Evolutionary conservation across 2,888 invertebrate species (phyloP).

Genomic region (Tanypteryx hageni): DNA sequence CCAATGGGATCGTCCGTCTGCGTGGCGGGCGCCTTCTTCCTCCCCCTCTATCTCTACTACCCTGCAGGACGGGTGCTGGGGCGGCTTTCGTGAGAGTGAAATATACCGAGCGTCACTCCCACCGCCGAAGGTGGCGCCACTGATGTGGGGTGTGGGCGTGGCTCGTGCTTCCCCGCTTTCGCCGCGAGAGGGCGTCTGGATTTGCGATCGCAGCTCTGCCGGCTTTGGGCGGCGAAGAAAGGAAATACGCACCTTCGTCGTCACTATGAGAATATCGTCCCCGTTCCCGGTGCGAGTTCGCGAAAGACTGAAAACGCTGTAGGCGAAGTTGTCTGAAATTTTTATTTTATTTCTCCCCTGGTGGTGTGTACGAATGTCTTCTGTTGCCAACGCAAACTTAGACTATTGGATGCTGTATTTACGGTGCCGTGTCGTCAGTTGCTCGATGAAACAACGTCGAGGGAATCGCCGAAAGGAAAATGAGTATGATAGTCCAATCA

Average conservation of each 20-base stretch:
- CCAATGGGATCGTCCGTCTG: conserved; percentile 32
- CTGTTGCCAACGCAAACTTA: too few relatives aligned
- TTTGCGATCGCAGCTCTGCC: neutral
- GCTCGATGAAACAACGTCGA: too few relatives aligned
- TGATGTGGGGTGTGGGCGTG: conserved; percentile 43
- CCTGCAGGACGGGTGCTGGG: neutral
- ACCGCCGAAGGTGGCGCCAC: conserved; percentile 12
- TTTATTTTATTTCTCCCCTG: too few relatives aligned
- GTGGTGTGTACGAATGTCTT: too few relatives aligned
- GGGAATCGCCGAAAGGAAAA: too few relatives aligned
- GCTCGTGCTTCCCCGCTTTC: conserved; percentile 33
- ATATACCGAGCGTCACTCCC: neutral
- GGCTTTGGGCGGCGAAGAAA: neutral
- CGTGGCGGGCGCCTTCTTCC: neutral
- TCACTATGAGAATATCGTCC: neutral
- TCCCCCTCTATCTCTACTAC: neutral
- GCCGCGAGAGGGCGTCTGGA: conserved; percentile 46
- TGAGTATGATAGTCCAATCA: too few relatives aligned
- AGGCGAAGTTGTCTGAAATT: neutral
- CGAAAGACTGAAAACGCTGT: neutral
- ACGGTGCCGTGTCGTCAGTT: too few relatives aligned
- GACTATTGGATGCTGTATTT: too few relatives aligned
- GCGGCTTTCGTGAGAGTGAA: neutral
- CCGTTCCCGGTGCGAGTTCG: neutral
- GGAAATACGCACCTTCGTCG: neutral